These are phyloP conservation scores for Bhutanitis thaidina DNA, from an alignment of 2,888 invertebrate species.

Conservation along the genomic window DNA sequence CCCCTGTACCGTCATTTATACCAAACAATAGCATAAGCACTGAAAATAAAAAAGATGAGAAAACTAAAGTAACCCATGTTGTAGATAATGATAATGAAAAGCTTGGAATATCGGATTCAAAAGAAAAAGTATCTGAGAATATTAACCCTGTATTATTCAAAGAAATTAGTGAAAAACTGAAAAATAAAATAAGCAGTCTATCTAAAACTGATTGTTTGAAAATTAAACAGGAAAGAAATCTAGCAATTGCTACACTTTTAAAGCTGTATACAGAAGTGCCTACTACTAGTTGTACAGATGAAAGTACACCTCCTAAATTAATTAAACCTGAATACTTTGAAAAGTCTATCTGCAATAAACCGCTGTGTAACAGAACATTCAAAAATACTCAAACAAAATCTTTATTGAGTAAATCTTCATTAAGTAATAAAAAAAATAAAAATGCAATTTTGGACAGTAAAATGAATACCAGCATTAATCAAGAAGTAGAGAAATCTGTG, in stretches of 20 bases:
- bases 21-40: conserved; percentile 28
- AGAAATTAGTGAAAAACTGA: conserved; percentile 34
- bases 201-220: conserved; percentile 33
- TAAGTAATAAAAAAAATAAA: background rate
- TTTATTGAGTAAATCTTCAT: background rate
- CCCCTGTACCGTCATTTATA: conserved; percentile 45
- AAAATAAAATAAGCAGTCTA: conserved; percentile 39
- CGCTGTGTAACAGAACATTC: background rate
- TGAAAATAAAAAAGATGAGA: background rate
- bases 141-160: conserved; percentile 20
- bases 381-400: background rate
- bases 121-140: background rate
- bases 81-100: conserved; percentile 14
- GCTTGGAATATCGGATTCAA: background rate
- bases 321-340: conserved; percentile 45
- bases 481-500: conserved; percentile 24
- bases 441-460: background rate
- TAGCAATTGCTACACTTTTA: conserved; percentile 51
- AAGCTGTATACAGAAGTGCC: conserved; percentile 36
- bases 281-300: background rate
- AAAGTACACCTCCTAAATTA: conserved; percentile 33
- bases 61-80: background rate
- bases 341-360: background rate
- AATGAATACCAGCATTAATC: background rate
- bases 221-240: conserved; percentile 42